Percentiles rank a stretch among this genome's conserved stretches.
Conservation (phyloP, 2,113 vertebrate species). For the Vulpes ferrilata region DNA sequence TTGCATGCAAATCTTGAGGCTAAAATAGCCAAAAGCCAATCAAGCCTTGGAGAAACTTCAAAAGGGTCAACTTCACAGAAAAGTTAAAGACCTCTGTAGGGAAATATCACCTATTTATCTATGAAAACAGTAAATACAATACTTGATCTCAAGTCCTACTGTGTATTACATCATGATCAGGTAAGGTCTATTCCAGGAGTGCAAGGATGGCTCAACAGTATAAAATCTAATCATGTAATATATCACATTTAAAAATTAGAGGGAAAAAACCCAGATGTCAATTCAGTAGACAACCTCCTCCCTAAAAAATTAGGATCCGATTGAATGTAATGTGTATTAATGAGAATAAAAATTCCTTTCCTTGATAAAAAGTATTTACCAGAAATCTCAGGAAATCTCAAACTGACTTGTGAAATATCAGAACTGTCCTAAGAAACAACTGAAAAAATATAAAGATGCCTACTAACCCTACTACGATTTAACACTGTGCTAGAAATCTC, state of each 20-base stretch:
- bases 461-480: not conserved
- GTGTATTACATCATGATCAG: not conserved
- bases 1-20: not conserved
- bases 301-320: not conserved
- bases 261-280: not conserved
- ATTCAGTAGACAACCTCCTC: not conserved
- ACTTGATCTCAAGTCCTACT: not conserved
- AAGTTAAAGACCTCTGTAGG: not conserved
- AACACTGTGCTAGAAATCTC: not conserved
- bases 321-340: not conserved
- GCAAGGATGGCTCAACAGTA: slow-evolving; percentile 56
- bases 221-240: not conserved
- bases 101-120: not conserved
- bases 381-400: slow-evolving; percentile 42
- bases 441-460: not conserved
- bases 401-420: not conserved
- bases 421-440: slow-evolving; percentile 5
- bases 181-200: not conserved
- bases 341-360: not conserved
- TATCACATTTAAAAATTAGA: not conserved
- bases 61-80: slow-evolving; percentile 37
- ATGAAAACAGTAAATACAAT: not conserved
- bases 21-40: slow-evolving; percentile 39
- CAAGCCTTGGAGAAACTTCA: not conserved
- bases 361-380: not conserved